Percentiles rank a stretch among this genome's conserved stretches.
Evolutionary conservation across 2,797 vertebrate genomes (phyloP).

Genomic region (Melanitta fusca): DNA sequence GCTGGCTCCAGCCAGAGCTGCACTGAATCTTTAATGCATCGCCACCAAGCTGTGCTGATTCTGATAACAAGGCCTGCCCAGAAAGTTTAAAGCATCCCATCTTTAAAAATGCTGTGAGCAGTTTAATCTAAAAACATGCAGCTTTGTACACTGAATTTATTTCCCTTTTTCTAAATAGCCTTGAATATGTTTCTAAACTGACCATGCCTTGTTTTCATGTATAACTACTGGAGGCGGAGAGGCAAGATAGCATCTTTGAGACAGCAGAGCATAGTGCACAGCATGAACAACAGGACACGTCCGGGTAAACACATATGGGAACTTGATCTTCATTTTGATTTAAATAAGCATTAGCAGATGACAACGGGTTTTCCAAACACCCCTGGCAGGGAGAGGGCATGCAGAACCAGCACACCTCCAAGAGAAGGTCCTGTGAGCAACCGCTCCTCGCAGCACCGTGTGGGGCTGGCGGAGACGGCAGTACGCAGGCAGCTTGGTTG

Average conservation of each 20-base stretch:
- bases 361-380: not conserved
- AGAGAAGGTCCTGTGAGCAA: not conserved
- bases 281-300: not conserved
- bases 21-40: rapidly evolving
- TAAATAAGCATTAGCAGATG: not conserved
- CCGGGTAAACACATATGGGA: not conserved
- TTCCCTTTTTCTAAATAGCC: conserved; percentile 13
- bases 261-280: not conserved
- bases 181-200: conserved; percentile 6
- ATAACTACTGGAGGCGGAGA: not conserved
- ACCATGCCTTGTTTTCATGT: not conserved
- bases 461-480: not conserved
- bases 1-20: not conserved
- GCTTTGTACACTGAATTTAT: not conserved
- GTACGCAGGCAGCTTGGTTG: not conserved
- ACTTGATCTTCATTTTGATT: not conserved
- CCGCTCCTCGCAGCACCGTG: not conserved
- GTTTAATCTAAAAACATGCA: not conserved
- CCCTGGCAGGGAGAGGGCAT: not conserved
- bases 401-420: not conserved
- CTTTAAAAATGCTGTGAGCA: not conserved
- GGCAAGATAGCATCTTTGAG: not conserved
- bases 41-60: rapidly evolving
- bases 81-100: not conserved
- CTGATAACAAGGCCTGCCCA: not conserved